Conservation (phyloP, 2,113 vertebrate species). For the Paramisgurnus dabryanus region DNA sequence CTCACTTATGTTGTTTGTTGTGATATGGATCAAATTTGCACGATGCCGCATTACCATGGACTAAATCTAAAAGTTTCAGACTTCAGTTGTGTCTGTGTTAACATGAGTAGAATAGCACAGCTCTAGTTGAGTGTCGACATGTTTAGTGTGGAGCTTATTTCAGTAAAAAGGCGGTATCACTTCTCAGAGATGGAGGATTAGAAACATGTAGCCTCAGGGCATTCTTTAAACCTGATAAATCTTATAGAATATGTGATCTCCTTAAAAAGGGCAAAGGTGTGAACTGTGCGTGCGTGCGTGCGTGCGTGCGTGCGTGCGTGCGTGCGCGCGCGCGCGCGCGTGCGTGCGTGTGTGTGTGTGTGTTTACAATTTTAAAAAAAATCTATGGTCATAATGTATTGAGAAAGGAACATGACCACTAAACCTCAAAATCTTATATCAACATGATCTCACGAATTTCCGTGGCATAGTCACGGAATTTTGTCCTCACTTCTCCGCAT, state of each 20-base stretch:
- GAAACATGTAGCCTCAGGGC: conserved; percentile 52
- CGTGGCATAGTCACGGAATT: no score
- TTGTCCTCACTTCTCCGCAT: no score
- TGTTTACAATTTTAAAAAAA: no score
- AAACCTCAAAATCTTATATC: no score
- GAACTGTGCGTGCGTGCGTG: not conserved
- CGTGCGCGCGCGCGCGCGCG: no score
- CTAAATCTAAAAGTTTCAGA: not conserved
- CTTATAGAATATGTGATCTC: conserved; percentile 61
- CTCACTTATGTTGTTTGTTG: not conserved
- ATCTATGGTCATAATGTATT: not conserved
- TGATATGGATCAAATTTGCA: no score
- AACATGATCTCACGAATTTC: no score
- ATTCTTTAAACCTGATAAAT: conserved; percentile 61
- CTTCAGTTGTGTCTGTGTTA: conserved; percentile 15
- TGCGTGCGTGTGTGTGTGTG: no score
- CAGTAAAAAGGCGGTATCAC: conserved; percentile 14
- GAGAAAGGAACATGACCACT: no score
- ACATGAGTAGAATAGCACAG: conserved; percentile 5
- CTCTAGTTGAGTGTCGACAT: not conserved
- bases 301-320: no score
- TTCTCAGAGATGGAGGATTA: conserved; percentile 58
- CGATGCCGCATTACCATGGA: not conserved
- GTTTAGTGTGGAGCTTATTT: conserved; percentile 25
- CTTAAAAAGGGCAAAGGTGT: conserved; percentile 55